Evolutionary conservation across 2,888 invertebrate species (phyloP).

Genomic region (Tetropium fuscum): DNA sequence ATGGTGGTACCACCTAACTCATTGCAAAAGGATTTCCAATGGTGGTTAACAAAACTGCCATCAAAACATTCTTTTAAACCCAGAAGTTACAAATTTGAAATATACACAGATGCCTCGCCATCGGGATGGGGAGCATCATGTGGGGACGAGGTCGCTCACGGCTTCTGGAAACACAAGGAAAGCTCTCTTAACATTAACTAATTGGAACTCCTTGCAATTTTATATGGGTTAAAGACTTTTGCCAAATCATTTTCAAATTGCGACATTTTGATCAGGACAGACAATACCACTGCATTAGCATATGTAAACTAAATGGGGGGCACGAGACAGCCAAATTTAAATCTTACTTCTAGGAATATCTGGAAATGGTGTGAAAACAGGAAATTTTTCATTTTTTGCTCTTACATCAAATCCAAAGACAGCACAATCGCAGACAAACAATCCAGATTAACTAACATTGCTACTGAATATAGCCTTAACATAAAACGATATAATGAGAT

Average conservation of each 20-base stretch:
- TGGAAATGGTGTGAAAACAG: too few species aligned
- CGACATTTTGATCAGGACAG: neutral
- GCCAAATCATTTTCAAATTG: neutral
- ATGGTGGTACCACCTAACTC: neutral
- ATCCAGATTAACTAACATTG: slow-evolving; percentile 7
- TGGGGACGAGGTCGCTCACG: neutral
- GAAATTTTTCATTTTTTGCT: slow-evolving; percentile 14
- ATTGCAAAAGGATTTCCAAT: neutral
- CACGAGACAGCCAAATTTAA: slow-evolving; percentile 2
- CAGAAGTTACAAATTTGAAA: neutral
- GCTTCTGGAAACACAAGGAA: neutral
- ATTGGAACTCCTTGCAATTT: neutral
- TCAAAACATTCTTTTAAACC: neutral
- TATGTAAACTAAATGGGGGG: slow-evolving; percentile 21
- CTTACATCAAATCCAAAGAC: slow-evolving; percentile 24
- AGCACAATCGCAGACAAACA: slow-evolving; percentile 28
- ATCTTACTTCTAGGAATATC: slow-evolving; percentile 12
- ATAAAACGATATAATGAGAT: neutral
- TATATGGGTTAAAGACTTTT: neutral
- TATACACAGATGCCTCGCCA: neutral
- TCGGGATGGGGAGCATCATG: neutral
- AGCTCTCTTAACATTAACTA: neutral
- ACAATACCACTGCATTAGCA: too few species aligned
- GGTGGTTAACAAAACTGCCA: neutral
- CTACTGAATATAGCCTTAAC: slow-evolving; percentile 10